Conservation (phyloP, 2,888 invertebrate genomes). For the Serrognathus titanus region DNA sequence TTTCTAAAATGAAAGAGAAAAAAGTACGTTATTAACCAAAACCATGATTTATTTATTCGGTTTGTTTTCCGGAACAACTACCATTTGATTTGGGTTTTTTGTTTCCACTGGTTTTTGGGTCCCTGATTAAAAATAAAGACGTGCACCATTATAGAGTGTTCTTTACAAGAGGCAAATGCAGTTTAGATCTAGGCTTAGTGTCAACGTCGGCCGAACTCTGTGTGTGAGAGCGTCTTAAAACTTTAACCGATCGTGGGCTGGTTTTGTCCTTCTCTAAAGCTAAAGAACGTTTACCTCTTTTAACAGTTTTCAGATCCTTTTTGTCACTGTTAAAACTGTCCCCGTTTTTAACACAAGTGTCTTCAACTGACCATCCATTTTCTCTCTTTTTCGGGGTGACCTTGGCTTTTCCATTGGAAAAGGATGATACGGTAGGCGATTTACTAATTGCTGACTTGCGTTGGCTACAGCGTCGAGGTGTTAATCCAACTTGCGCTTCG, state of each 20-base stretch:
- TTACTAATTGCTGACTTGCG: conserved; percentile 29
- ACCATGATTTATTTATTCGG: too few species aligned
- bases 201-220: conserved; percentile 22
- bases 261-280: conserved; percentile 41
- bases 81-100: too few species aligned
- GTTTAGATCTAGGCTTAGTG: conserved; percentile 22
- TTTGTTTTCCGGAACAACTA: too few species aligned
- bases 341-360: conserved; percentile 22
- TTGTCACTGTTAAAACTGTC: conserved; percentile 28
- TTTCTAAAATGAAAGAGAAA: too few species aligned
- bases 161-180: conserved; percentile 29
- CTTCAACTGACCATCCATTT: conserved; percentile 32
- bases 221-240: conserved; percentile 36
- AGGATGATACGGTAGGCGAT: conserved; percentile 17
- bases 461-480: conserved; percentile 34
- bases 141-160: conserved; percentile 18
- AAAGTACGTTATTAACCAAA: too few species aligned
- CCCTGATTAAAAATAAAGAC: neutral
- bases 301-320: conserved; percentile 30
- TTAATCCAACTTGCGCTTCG: conserved; percentile 28
- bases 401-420: conserved; percentile 24
- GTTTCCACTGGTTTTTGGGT: too few species aligned
- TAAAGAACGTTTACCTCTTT: conserved; percentile 42
- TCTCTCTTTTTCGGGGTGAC: conserved; percentile 34
- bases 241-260: conserved; percentile 43